Evolutionary conservation across 2,113 vertebrate species (phyloP).

Genomic region (Pelodiscus sinensis): DNA sequence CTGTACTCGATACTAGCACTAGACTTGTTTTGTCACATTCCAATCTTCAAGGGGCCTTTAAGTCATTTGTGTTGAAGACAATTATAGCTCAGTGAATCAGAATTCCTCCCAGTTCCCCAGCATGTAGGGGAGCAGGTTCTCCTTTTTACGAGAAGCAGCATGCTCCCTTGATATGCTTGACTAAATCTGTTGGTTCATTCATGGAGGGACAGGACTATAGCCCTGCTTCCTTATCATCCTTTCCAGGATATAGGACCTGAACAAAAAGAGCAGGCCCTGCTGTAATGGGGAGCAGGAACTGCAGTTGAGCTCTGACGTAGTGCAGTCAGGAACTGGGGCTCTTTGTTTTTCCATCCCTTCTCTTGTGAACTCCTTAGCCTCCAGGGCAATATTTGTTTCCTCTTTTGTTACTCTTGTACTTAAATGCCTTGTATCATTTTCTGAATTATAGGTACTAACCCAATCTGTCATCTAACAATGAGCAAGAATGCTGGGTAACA

Average conservation of each 20-base stretch:
- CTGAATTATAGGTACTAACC: background rate
- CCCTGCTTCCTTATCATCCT: background rate
- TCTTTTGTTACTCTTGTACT: background rate
- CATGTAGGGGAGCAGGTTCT: background rate
- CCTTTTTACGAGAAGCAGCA: background rate
- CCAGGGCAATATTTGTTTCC: background rate
- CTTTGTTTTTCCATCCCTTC: background rate
- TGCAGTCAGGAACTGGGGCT: background rate
- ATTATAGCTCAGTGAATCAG: background rate
- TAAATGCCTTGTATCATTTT: background rate
- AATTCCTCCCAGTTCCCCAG: background rate
- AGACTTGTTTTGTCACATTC: background rate
- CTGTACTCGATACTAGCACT: background rate
- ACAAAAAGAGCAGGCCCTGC: fast-evolving
- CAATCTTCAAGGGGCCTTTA: background rate
- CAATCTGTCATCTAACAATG: background rate
- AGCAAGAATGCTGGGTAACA: background rate
- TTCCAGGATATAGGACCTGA: fast-evolving
- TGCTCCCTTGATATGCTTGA: fast-evolving
- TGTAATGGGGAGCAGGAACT: fast-evolving
- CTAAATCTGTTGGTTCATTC: fast-evolving
- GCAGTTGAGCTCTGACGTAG: background rate
- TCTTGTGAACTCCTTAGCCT: fast-evolving
- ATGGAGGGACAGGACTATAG: fast-evolving
- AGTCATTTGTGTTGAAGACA: background rate